These are phyloP conservation scores for Cephus nigrinus DNA, from an alignment of 2,888 invertebrate genomes.

Conservation along the genomic window DNA sequence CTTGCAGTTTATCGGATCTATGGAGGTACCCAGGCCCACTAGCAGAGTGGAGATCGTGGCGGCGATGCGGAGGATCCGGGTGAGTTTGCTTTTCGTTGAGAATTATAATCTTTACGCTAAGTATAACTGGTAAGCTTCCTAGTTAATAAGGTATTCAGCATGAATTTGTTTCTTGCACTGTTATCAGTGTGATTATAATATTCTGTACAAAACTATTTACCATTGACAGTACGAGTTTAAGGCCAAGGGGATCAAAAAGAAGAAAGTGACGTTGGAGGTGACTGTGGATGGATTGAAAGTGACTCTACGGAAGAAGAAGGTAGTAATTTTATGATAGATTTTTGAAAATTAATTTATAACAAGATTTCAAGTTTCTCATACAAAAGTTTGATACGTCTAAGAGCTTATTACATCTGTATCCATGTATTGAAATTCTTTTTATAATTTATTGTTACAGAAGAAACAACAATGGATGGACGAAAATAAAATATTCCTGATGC, in stretches of 20 bases:
- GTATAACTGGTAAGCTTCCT: not conserved
- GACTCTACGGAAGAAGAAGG: conserved; percentile 84
- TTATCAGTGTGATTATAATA: not conserved
- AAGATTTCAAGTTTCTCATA: not conserved
- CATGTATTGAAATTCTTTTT: conserved; percentile 20
- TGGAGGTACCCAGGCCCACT: conserved; percentile 96
- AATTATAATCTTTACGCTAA: not conserved
- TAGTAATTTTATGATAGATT: conserved; percentile 40
- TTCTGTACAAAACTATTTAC: not conserved
- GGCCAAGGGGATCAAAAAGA: conserved; percentile 96
- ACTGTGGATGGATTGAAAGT: conserved; percentile 96
- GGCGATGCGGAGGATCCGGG: conserved; percentile 97
- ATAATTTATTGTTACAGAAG: conserved; percentile 71
- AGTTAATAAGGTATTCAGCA: not conserved
- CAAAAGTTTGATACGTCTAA: conserved; percentile 10
- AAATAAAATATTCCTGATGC: conserved; percentile 80
- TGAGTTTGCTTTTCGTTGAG: conserved; percentile 70
- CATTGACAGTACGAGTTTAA: conserved; percentile 96
- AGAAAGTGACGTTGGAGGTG: conserved; percentile 94
- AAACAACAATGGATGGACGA: conserved; percentile 83
- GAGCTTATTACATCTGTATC: not conserved
- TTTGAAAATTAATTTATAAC: not conserved
- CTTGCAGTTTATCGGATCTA: conserved; percentile 96
- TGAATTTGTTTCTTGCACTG: not conserved
- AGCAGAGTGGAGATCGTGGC: conserved; percentile 98